Conservation (phyloP, 2,113 vertebrate species). For the Malurus cyaneus region DNA sequence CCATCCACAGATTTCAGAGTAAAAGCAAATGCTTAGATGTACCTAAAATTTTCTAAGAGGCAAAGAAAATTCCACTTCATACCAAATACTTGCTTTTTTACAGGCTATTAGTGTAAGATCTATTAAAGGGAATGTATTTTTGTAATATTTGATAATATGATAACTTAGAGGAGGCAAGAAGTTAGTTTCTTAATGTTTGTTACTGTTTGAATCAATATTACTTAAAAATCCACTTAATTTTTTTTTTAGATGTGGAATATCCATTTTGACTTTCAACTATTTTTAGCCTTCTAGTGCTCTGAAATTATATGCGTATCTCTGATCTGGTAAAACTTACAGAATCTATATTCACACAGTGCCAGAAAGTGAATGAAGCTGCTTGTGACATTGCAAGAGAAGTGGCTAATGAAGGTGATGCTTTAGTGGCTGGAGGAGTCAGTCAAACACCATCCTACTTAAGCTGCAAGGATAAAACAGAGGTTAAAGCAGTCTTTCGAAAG, state of each 20-base stretch:
- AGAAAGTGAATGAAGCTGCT: slow-evolving; percentile 93
- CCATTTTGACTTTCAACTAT: neutral
- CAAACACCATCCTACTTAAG: slow-evolving; percentile 92
- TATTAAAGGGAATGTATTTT: neutral
- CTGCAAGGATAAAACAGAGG: slow-evolving; percentile 87
- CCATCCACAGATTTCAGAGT: neutral
- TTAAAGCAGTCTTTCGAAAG: slow-evolving; percentile 88
- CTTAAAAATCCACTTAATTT: neutral
- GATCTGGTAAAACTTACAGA: neutral
- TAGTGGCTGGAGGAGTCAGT: slow-evolving; percentile 95
- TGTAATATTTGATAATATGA: neutral
- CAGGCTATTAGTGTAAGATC: neutral
- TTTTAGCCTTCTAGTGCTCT: neutral
- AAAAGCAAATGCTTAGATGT: neutral
- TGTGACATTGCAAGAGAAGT: slow-evolving; percentile 94
- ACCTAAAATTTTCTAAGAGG: neutral
- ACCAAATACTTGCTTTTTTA: neutral
- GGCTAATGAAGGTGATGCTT: slow-evolving; percentile 88
- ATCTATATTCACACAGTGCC: slow-evolving; percentile 71
- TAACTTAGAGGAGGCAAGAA: neutral
- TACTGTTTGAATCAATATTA: neutral
- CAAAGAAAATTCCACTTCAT: neutral
- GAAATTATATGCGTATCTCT: neutral
- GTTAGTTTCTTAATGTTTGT: neutral
- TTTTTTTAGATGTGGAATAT: no score